A percentile compares a stretch with the other conserved stretches of the same genome.
phyloP scores from a whole-genome alignment of 2,888 invertebrate species.

The Nephrotoma appendiculata region DNA sequence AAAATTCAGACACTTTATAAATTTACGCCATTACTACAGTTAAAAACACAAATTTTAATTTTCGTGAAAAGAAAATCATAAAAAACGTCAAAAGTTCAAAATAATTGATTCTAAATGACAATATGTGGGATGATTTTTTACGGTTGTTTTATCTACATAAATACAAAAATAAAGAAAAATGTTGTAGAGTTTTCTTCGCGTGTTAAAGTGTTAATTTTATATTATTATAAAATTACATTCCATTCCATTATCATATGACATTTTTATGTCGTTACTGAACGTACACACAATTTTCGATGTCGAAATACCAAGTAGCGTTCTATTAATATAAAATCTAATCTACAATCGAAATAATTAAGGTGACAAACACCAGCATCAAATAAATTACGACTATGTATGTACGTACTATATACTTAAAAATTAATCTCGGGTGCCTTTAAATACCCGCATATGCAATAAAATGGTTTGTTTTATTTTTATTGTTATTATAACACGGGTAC shows the following conservation, averaged over 20 bases:
- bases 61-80: not conserved
- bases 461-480: not conserved
- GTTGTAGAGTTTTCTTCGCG: not conserved
- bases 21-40: not conserved
- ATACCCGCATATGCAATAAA: not conserved
- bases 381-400: not conserved
- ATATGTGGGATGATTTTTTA: not conserved
- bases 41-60: not conserved
- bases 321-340: too few relatives aligned
- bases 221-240: not conserved
- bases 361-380: not conserved
- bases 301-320: too few relatives aligned
- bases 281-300: not conserved
- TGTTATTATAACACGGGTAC: not conserved
- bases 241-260: not conserved
- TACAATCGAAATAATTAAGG: not conserved
- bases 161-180: not conserved
- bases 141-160: not conserved
- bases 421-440: not conserved
- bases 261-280: not conserved
- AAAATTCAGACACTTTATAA: not conserved
- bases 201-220: not conserved
- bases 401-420: not conserved
- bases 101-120: not conserved
- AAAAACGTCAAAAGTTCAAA: not conserved